phyloP scores from a whole-genome alignment of 1,140 invertebrate species.

The Monochamus saltuarius region DNA sequence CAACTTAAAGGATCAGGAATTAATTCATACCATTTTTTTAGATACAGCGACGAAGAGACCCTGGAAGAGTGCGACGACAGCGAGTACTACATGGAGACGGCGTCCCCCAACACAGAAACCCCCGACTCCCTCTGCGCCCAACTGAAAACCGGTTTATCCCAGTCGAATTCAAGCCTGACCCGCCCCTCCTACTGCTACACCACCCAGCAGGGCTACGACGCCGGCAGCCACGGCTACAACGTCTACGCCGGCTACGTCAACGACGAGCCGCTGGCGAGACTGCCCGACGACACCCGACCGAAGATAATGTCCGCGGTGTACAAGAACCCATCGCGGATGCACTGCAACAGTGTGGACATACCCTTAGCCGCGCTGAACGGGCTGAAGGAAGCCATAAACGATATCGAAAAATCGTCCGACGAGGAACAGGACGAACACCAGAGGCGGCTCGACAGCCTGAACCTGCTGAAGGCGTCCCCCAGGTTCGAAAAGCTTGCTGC shows the following conservation, averaged over 20 bases:
- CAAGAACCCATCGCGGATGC: slow-evolving; percentile 52
- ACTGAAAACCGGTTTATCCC: slow-evolving; percentile 68
- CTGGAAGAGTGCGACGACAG: slow-evolving; percentile 54
- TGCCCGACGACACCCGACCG: slow-evolving; percentile 60
- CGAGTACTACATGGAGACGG: slow-evolving; percentile 47
- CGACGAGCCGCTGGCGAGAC: slow-evolving; percentile 53
- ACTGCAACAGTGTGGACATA: slow-evolving; percentile 24
- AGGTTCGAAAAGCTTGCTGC: neutral
- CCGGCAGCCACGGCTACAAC: slow-evolving; percentile 68
- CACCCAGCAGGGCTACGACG: slow-evolving; percentile 74
- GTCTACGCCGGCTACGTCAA: slow-evolving; percentile 59
- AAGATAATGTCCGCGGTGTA: slow-evolving; percentile 67
- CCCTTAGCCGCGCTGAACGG: slow-evolving; percentile 19
- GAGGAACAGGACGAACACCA: neutral
- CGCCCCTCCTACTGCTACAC: slow-evolving; percentile 74
- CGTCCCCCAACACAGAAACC: slow-evolving; percentile 34
- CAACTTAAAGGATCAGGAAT: no score
- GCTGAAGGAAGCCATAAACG: slow-evolving; percentile 7
- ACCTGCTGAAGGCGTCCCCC: no score
- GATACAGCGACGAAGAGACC: slow-evolving; percentile 49
- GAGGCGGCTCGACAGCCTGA: no score
- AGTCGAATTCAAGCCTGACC: slow-evolving; percentile 72
- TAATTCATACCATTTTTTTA: slow-evolving; percentile 42
- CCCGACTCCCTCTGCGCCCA: slow-evolving; percentile 23
- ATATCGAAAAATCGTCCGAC: slow-evolving; percentile 7